Evolutionary conservation across 2,113 vertebrate genomes (phyloP).

Genomic region (Lipophrys pholis): DNA sequence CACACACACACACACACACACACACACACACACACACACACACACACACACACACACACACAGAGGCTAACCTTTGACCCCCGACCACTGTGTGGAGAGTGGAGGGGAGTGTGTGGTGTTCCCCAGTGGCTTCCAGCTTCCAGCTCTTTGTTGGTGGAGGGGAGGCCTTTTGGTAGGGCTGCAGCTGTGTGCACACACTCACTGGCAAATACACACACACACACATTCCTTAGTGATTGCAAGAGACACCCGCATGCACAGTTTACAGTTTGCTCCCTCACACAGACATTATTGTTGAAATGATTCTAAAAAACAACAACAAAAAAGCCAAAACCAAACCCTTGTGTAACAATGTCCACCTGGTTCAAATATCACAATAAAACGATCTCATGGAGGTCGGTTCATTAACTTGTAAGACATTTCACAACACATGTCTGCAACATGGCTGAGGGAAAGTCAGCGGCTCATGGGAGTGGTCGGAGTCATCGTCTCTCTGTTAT

Average conservation of each 20-base stretch:
- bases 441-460: background rate
- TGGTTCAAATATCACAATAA: background rate
- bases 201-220: constrained; percentile 5
- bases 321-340: background rate
- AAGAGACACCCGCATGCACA: constrained; percentile 34
- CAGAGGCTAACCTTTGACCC: constrained; percentile 61
- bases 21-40: constrained; percentile 42
- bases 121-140: constrained; percentile 66
- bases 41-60: constrained; percentile 45
- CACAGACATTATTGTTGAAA: constrained; percentile 5
- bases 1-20: constrained; percentile 35
- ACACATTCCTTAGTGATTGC: constrained; percentile 61
- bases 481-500: background rate
- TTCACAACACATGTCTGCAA: background rate
- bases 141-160: constrained; percentile 76
- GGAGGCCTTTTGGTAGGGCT: constrained; percentile 67
- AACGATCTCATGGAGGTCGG: background rate
- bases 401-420: background rate
- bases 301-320: background rate
- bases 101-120: constrained; percentile 40
- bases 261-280: background rate
- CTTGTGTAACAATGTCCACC: background rate
- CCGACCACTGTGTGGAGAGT: constrained; percentile 58
- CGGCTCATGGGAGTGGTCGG: no score
- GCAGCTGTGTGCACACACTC: constrained; percentile 68